phyloP scores from a whole-genome alignment of 2,113 vertebrate species.

The Lanius collurio region DNA sequence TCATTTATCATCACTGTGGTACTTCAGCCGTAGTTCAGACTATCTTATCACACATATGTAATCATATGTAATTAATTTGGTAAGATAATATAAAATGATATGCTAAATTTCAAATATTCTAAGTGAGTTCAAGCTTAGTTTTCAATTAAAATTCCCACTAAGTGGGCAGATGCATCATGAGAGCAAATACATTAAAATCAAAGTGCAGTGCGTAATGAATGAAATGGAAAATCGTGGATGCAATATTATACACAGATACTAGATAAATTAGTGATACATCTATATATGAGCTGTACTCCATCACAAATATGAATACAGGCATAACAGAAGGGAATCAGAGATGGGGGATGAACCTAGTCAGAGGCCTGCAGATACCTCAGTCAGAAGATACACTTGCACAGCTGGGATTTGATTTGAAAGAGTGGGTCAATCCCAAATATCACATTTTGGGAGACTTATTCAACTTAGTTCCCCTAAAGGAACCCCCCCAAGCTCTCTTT shows the following conservation, averaged over 20 bases:
- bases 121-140: constrained; percentile 1
- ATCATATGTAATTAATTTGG: constrained; percentile 24
- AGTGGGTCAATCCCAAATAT: background rate
- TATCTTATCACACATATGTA: background rate
- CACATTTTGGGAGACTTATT: background rate
- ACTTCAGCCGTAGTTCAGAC: background rate
- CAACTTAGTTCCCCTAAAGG: background rate
- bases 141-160: constrained; percentile 10
- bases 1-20: background rate
- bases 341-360: background rate
- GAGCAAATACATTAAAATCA: background rate
- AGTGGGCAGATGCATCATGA: background rate
- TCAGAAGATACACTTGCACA: background rate
- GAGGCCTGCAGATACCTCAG: background rate
- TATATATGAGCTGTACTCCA: background rate
- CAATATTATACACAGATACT: background rate
- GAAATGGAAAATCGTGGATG: background rate
- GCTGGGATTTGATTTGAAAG: background rate
- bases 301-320: background rate
- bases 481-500: fast-evolving
- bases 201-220: background rate
- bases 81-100: background rate
- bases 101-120: background rate
- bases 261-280: background rate
- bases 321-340: background rate